These are phyloP conservation scores for Trachelus troglodyta DNA, from an alignment of 2,888 invertebrate species.

Conservation along the genomic window DNA sequence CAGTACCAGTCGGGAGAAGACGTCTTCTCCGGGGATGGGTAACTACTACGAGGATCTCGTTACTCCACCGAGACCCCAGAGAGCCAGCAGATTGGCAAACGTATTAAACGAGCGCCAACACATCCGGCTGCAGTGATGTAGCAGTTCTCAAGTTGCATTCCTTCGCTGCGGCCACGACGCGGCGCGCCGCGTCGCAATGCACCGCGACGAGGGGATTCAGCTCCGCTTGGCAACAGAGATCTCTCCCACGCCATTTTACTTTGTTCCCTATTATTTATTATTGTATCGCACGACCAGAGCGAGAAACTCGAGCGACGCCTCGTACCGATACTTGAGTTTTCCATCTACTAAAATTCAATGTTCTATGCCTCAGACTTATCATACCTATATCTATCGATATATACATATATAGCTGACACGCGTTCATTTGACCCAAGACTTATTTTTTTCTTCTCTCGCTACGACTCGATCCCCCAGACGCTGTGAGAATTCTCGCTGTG, in stretches of 20 bases:
- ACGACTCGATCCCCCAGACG: too few relatives aligned
- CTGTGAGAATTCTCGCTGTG: too few relatives aligned
- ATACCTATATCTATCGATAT: too few relatives aligned
- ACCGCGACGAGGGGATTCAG: conserved; percentile 23
- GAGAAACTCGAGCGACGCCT: conserved; percentile 10
- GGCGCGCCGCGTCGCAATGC: conserved; percentile 1
- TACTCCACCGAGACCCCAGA: background rate
- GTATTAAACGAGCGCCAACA: conserved; percentile 5
- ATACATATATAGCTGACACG: too few relatives aligned
- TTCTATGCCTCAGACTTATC: too few relatives aligned
- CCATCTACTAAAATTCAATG: too few relatives aligned
- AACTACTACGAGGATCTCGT: background rate
- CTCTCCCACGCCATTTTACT: conserved; percentile 41
- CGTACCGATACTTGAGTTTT: background rate
- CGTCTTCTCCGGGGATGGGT: too few relatives aligned
- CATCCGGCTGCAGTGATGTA: conserved; percentile 6
- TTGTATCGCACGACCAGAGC: conserved; percentile 23
- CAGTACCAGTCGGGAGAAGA: too few relatives aligned
- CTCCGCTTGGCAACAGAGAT: conserved; percentile 38
- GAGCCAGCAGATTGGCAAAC: background rate
- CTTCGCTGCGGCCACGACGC: background rate
- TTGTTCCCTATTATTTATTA: conserved; percentile 35
- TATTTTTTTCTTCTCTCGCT: too few relatives aligned
- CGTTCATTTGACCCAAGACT: too few relatives aligned
- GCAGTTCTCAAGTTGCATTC: conserved; percentile 7